phyloP scores from a whole-genome alignment of 2,888 invertebrate genomes.

The Pandemis corylana region DNA sequence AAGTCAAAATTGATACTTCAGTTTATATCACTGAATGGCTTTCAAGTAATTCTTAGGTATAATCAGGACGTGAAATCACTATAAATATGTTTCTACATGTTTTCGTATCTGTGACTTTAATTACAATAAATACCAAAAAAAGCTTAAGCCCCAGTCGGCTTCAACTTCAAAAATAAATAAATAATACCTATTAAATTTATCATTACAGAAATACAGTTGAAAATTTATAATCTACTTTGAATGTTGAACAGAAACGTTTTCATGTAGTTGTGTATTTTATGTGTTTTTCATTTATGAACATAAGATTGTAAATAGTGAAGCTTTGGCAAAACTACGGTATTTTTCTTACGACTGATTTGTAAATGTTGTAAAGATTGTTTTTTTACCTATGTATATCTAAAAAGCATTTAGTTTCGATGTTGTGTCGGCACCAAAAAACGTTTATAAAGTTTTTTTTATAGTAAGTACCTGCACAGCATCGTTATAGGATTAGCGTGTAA shows the following conservation, averaged over 20 bases:
- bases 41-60: not conserved
- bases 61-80: not conserved
- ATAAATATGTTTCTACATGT: not conserved
- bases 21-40: not conserved
- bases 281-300: slow-evolving; percentile 3
- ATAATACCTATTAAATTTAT: not conserved
- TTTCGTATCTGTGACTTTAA: not conserved
- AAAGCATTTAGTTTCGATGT: slow-evolving; percentile 64
- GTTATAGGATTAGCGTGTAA: slow-evolving; percentile 19
- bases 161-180: not conserved
- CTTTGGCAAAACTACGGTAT: slow-evolving; percentile 58
- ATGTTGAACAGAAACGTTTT: not conserved
- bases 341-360: slow-evolving; percentile 77
- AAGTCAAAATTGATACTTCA: not conserved
- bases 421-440: slow-evolving; percentile 50
- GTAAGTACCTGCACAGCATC: slow-evolving; percentile 15
- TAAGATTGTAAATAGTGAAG: slow-evolving; percentile 31
- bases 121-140: not conserved
- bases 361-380: slow-evolving; percentile 69
- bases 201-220: not conserved
- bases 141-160: not conserved
- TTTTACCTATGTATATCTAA: slow-evolving; percentile 53
- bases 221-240: not conserved
- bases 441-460: not conserved
- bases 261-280: not conserved